A percentile compares a stretch with the other conserved stretches of the same genome.
Conservation (phyloP, 2,888 invertebrate genomes). For the Athalia cordata region DNA sequence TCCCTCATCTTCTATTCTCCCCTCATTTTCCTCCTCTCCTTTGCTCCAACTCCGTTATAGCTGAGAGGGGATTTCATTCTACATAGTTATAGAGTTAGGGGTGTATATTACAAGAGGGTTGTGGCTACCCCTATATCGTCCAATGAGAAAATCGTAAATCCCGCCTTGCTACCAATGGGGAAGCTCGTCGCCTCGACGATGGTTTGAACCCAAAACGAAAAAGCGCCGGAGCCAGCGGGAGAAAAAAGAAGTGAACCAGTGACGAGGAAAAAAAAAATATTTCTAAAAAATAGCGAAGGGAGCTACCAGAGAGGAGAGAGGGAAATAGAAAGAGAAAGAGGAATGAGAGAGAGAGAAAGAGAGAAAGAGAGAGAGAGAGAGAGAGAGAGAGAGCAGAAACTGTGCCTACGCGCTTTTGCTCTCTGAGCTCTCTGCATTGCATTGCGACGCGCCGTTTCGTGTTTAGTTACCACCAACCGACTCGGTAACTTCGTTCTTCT, state of each 20-base stretch:
- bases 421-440: slow-evolving; percentile 46
- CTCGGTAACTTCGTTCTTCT: slow-evolving; percentile 64
- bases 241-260: not conserved
- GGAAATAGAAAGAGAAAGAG: slow-evolving; percentile 38
- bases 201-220: slow-evolving; percentile 48
- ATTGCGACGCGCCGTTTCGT: slow-evolving; percentile 48
- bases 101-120: slow-evolving; percentile 54
- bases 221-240: slow-evolving; percentile 31
- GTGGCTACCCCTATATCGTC: slow-evolving; percentile 62
- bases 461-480: slow-evolving; percentile 51
- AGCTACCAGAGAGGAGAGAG: slow-evolving; percentile 38
- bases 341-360: slow-evolving; percentile 48
- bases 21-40: no score
- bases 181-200: slow-evolving; percentile 41
- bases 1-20: no score
- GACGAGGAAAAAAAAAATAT: slow-evolving; percentile 23
- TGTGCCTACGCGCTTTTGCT: slow-evolving; percentile 48
- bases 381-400: slow-evolving; percentile 39
- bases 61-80: not conserved
- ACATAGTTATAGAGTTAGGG: not conserved
- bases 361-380: no score
- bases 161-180: slow-evolving; percentile 58
- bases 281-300: slow-evolving; percentile 31
- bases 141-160: slow-evolving; percentile 56
- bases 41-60: no score